These are phyloP conservation scores for Lethocerus indicus DNA, from an alignment of 1,140 invertebrate genomes.

Conservation along the genomic window DNA sequence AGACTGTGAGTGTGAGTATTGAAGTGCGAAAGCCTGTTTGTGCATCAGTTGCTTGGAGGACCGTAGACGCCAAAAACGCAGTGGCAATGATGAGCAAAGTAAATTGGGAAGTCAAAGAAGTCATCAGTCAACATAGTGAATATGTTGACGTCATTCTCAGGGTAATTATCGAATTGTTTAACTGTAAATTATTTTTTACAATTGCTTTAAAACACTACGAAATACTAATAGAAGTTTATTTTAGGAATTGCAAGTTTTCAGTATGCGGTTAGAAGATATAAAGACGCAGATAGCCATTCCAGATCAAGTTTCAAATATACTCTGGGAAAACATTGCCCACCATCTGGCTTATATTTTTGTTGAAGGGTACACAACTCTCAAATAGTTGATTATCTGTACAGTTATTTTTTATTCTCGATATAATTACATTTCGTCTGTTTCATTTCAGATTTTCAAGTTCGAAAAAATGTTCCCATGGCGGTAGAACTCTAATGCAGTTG, in stretches of 20 bases:
- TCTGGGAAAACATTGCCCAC: conserved; percentile 80
- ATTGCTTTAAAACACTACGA: background rate
- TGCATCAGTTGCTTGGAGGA: conserved; percentile 57
- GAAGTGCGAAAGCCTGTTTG: conserved; percentile 74
- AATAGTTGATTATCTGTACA: no score
- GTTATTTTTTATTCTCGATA: no score
- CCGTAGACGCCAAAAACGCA: conserved; percentile 63
- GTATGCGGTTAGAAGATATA: conserved; percentile 53
- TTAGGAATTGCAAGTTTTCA: conserved; percentile 63
- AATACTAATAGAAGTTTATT: no score
- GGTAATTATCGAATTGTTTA: conserved; percentile 24
- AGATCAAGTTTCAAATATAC: conserved; percentile 39
- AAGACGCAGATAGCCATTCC: conserved; percentile 47
- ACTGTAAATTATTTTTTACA: background rate
- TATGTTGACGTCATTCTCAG: conserved; percentile 63
- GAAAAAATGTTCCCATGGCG: conserved; percentile 90
- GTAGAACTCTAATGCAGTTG: conserved; percentile 90
- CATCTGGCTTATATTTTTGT: conserved; percentile 73
- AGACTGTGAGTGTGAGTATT: conserved; percentile 47
- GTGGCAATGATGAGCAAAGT: conserved; percentile 76
- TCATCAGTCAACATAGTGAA: conserved; percentile 84
- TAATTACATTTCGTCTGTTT: conserved; percentile 7
- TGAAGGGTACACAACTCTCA: no score
- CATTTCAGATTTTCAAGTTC: conserved; percentile 60
- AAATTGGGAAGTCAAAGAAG: conserved; percentile 90